These are phyloP conservation scores for Myotis brandtii DNA, from an alignment of 2,113 vertebrate genomes.

Conservation along the genomic window DNA sequence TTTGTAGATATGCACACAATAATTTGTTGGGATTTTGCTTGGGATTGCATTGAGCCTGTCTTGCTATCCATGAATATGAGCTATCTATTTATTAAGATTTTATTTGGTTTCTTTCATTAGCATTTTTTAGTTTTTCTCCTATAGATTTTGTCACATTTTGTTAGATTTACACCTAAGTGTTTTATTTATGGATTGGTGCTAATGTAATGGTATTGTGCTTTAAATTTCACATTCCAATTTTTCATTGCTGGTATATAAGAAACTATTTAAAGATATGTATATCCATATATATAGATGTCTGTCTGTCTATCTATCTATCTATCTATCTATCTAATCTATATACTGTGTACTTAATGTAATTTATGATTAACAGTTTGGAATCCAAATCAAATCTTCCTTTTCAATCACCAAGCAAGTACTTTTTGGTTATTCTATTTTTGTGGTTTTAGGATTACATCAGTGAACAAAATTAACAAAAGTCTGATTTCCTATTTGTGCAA, in stretches of 20 bases:
- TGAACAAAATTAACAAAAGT: neutral
- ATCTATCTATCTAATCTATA: no score
- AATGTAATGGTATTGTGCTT: slow-evolving; percentile 8
- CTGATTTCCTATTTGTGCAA: neutral
- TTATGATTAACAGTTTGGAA: neutral
- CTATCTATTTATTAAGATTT: neutral
- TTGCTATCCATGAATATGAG: neutral
- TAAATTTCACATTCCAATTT: neutral
- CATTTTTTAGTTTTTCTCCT: slow-evolving; percentile 16
- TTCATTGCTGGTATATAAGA: neutral
- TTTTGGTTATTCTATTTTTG: neutral
- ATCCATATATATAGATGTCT: no score
- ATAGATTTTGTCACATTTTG: neutral
- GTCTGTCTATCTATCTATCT: no score
- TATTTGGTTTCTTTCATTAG: neutral
- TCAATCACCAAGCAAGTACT: neutral
- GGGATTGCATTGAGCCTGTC: neutral
- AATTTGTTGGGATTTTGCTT: neutral
- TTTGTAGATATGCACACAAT: neutral
- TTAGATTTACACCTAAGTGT: neutral
- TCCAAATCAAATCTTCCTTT: slow-evolving; percentile 21
- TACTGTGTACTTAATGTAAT: neutral
- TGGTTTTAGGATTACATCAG: neutral
- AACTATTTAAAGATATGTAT: neutral
- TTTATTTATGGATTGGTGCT: neutral